Base-by-base conservation (phyloP, 2,113 vertebrate species). In the Perognathus longimembris region DNA sequence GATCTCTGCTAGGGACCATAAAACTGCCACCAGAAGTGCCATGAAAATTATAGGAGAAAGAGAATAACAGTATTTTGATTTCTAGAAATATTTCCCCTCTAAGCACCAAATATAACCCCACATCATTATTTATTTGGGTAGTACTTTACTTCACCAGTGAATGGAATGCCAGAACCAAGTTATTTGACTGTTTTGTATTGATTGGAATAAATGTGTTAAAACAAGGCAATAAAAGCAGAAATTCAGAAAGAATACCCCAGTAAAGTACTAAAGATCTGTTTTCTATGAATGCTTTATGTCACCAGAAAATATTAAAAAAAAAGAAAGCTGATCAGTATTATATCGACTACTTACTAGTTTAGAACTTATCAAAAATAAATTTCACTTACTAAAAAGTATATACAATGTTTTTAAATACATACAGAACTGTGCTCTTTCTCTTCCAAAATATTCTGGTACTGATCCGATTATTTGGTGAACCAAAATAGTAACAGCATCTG, bases 51-150 rank as follows among this genome's bases (percentile, higher is more conserved):
- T 20, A 93, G 45, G 84, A 94, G 66, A 84, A 88, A 76, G 70
- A 88, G 63, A 95, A 87, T 77, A 89, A 82, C 42, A 89, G 57
- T 77, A 95, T 70, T 95, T 95, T 90, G 89, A 92, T 92, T 96
- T 78, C 11, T 50, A 90, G 86, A 95, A 96, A 71, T 40, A 90
- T 84, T 95, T 97, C 63, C 86, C 86, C 86, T 94, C 40, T 75
- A 87, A 36, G 79, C 17, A 94, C 50, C 77, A 32, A 66, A 85
- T 30, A 2, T 75, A 93, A 89, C 88, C 70, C 94, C 69, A 92
- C 90, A 91, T 90, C 69, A 88, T 88, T 89, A 85, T 67, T 96
- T 92, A 85, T 86, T 83, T 91, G 64, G 59, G 88, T 78, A 64
- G 30, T 67, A 81, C 91, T 90, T 84, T 59, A 89, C 64, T 81